These are phyloP conservation scores for Hylomyscus alleni DNA, from an alignment of 2,797 vertebrate species.

Conservation along the genomic window DNA sequence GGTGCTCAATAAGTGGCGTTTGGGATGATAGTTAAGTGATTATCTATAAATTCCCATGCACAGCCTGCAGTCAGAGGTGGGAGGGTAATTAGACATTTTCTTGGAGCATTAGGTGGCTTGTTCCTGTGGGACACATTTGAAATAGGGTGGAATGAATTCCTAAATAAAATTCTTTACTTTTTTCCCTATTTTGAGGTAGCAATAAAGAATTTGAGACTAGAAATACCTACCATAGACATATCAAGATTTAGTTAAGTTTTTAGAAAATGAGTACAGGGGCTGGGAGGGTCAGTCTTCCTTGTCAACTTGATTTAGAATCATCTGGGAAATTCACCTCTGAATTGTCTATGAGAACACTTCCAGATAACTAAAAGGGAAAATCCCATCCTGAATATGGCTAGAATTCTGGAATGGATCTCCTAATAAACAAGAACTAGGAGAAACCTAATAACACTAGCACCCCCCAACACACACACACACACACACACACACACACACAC, in stretches of 20 bases:
- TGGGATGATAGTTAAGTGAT: background rate
- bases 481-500: background rate
- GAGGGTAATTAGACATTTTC: background rate
- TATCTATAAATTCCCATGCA: background rate
- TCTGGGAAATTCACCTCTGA: background rate
- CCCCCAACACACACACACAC: background rate
- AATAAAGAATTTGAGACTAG: background rate
- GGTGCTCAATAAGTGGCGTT: conserved; percentile 23
- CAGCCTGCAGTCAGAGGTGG: background rate
- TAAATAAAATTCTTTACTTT: background rate
- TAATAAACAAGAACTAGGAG: background rate
- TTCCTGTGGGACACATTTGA: too few relatives aligned
- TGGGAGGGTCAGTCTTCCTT: background rate
- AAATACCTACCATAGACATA: background rate
- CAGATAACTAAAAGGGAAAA: background rate
- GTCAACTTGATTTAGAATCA: background rate
- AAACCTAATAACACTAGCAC: background rate
- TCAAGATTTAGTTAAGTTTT: background rate
- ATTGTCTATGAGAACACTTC: background rate
- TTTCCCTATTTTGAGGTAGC: background rate
- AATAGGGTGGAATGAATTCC: background rate
- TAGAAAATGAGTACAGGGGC: background rate
- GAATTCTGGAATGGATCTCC: background rate
- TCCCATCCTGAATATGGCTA: background rate
- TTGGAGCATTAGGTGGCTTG: background rate